Percentiles rank a stretch among this genome's conserved stretches.
phyloP scores from a whole-genome alignment of 2,888 invertebrate species.

The Malacosoma neustria region DNA sequence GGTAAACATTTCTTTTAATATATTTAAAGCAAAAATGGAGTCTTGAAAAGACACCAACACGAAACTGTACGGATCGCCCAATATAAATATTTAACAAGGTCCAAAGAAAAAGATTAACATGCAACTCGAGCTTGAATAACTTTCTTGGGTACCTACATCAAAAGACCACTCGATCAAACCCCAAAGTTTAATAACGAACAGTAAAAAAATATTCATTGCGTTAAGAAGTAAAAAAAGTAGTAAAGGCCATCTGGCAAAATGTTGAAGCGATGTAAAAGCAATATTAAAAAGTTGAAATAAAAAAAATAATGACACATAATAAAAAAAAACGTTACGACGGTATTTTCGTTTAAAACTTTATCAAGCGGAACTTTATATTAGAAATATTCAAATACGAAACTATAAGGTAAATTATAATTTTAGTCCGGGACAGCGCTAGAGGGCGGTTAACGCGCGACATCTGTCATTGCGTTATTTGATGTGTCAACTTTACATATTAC shows the following conservation, averaged over 20 bases:
- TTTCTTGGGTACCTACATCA: too few relatives aligned
- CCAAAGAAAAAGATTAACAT: too few relatives aligned
- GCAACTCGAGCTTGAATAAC: too few relatives aligned
- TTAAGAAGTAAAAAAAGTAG: not conserved
- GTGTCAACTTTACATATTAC: constrained; percentile 1
- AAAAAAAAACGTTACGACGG: not conserved
- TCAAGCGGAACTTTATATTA: not conserved
- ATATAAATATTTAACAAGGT: too few relatives aligned
- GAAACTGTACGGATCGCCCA: too few relatives aligned
- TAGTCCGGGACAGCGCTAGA: not conserved
- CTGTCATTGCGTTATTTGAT: constrained; percentile 2
- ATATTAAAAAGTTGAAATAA: not conserved
- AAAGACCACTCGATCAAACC: too few relatives aligned
- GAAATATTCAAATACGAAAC: not conserved
- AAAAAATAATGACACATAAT: not conserved
- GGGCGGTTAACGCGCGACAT: constrained; percentile 3
- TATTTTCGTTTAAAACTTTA: not conserved
- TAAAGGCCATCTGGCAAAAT: not conserved
- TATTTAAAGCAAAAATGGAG: too few relatives aligned
- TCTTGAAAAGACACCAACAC: too few relatives aligned
- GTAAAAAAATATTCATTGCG: too few relatives aligned
- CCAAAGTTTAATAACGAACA: too few relatives aligned
- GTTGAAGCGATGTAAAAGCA: not conserved
- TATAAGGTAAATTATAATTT: not conserved
- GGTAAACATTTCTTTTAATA: too few relatives aligned